A percentile compares a stretch with the other conserved stretches of the same genome.
These are phyloP conservation scores for Dissostichus mawsoni DNA, from an alignment of 2,113 vertebrate species.

Conservation along the genomic window DNA sequence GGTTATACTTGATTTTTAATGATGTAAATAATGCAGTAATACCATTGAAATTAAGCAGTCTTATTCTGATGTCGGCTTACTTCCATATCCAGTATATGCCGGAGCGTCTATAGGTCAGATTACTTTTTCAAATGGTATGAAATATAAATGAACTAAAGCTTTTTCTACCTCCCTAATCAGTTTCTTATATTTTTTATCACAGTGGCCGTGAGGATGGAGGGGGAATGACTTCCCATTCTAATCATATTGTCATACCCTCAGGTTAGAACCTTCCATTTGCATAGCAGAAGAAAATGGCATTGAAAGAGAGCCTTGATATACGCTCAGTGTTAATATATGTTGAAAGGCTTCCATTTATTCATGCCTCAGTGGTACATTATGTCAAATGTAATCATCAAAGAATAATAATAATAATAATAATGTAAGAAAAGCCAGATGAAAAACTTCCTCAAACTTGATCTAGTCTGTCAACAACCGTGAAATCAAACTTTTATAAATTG, in stretches of 20 bases:
- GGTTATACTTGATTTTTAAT: slow-evolving; percentile 54
- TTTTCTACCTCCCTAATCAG: slow-evolving; percentile 73
- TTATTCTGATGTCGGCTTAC: slow-evolving; percentile 29
- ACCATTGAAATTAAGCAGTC: slow-evolving; percentile 64
- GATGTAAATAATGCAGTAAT: slow-evolving; percentile 67
- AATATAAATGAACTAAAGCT: slow-evolving; percentile 81
- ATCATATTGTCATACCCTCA: slow-evolving; percentile 74
- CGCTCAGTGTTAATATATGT: slow-evolving; percentile 51
- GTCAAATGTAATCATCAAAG: slow-evolving; percentile 51
- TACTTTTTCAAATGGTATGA: slow-evolving; percentile 77
- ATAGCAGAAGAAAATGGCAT: slow-evolving; percentile 59
- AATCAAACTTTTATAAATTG: slow-evolving; percentile 41
- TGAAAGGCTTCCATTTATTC: slow-evolving; percentile 51
- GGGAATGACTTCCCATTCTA: slow-evolving; percentile 76
- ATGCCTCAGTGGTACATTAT: slow-evolving; percentile 34
- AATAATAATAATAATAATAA: slow-evolving; percentile 17
- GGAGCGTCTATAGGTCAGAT: slow-evolving; percentile 77
- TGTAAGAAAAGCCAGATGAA: slow-evolving; percentile 19
- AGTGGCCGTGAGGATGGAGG: slow-evolving; percentile 63
- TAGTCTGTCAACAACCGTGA: slow-evolving; percentile 14
- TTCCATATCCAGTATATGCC: slow-evolving; percentile 52
- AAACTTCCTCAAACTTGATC: slow-evolving; percentile 40
- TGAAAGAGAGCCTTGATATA: slow-evolving; percentile 52
- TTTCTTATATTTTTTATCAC: slow-evolving; percentile 77
- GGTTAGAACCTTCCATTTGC: slow-evolving; percentile 69